Conservation (phyloP, 2,113 vertebrate genomes). For the Alouatta palliata region DNA sequence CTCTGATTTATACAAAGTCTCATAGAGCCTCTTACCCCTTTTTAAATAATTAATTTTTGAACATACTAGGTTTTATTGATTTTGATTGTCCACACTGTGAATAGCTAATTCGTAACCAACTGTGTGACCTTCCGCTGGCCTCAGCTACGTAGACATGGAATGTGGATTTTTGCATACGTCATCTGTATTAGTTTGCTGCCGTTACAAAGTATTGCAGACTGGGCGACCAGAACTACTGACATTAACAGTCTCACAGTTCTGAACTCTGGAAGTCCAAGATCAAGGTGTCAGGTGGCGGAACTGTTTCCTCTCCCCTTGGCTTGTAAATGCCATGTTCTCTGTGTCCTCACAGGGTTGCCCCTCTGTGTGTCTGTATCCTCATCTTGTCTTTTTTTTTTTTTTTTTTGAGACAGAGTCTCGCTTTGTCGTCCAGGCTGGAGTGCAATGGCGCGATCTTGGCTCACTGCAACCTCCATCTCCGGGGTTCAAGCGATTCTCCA, state of each 20-base stretch:
- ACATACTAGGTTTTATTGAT: not conserved
- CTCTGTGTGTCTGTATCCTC: not conserved
- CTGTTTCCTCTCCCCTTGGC: accelerated
- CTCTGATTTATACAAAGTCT: not conserved
- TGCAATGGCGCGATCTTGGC: too few relatives aligned
- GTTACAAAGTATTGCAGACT: accelerated
- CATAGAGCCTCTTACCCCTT: not conserved
- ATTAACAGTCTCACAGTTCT: accelerated
- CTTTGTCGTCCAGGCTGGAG: too few relatives aligned
- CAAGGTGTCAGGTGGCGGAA: accelerated
- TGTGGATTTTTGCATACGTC: accelerated
- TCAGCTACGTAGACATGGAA: accelerated
- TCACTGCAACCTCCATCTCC: too few relatives aligned
- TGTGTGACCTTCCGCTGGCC: accelerated
- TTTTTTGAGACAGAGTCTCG: too few relatives aligned
- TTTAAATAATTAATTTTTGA: not conserved
- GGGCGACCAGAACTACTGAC: accelerated
- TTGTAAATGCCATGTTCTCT: accelerated
- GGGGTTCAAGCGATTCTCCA: too few relatives aligned
- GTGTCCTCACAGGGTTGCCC: accelerated
- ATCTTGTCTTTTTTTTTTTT: not conserved
- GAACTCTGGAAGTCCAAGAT: not conserved
- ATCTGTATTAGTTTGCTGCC: accelerated
- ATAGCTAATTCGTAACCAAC: accelerated
- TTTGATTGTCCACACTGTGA: not conserved